Conservation (phyloP, 2,113 vertebrate species). For the Nycticryphes semicollaris region DNA sequence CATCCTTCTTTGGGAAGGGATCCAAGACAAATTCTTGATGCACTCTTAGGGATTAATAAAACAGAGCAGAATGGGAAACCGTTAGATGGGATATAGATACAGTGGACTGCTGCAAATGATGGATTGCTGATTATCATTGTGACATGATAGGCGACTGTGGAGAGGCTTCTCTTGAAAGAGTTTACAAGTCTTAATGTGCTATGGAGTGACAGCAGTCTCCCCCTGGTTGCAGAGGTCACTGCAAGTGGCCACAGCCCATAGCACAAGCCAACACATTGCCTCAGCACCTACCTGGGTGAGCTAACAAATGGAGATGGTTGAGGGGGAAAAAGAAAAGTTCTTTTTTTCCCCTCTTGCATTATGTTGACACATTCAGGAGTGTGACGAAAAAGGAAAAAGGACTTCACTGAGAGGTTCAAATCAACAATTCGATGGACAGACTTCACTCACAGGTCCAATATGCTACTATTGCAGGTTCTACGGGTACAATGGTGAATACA, state of each 20-base stretch:
- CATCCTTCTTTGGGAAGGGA: background rate
- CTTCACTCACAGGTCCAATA: too few relatives aligned
- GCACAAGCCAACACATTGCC: background rate
- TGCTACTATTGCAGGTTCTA: too few relatives aligned
- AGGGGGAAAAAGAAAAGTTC: background rate
- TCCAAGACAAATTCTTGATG: conserved; percentile 13
- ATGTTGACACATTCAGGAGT: background rate
- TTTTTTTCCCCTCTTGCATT: background rate
- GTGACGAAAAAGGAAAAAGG: too few relatives aligned
- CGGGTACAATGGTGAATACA: too few relatives aligned
- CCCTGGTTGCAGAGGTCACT: background rate
- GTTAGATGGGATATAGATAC: background rate
- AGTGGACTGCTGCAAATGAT: background rate
- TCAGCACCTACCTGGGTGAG: background rate
- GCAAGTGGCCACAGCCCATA: background rate
- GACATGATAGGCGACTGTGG: background rate
- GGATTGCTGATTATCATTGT: background rate
- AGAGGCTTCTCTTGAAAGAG: background rate
- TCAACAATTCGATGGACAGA: too few relatives aligned
- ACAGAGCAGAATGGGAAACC: background rate
- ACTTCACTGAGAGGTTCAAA: too few relatives aligned
- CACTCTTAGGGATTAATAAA: conserved; percentile 30
- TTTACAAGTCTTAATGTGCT: background rate
- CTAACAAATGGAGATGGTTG: background rate
- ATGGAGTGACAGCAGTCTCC: background rate